phyloP scores from a whole-genome alignment of 1,140 invertebrate genomes.

The Drosophila subobscura region DNA sequence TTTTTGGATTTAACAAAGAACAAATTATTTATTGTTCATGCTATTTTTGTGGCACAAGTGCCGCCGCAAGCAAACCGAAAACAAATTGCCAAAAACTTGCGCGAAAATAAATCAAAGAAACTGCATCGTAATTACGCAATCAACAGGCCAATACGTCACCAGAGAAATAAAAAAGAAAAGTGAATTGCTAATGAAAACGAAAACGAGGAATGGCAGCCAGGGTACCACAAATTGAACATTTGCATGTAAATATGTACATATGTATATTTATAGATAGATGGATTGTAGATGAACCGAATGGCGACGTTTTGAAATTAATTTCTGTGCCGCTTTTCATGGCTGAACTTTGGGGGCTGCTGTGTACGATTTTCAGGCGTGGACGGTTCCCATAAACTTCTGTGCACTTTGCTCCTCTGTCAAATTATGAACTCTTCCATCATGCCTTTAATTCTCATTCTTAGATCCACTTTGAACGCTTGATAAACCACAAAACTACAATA shows the following conservation, averaged over 20 bases:
- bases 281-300: conserved; percentile 19
- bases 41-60: conserved; percentile 4
- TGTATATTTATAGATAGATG: neutral
- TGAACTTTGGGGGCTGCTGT: neutral
- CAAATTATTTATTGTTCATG: conserved; percentile 24
- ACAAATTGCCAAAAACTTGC: conserved; percentile 16
- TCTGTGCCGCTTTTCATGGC: conserved; percentile 7
- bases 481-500: neutral
- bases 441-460: no score
- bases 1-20: conserved; percentile 23
- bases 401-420: no score
- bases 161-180: no score
- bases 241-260: neutral
- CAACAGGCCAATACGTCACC: conserved; percentile 60
- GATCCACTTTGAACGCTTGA: no score
- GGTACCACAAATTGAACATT: neutral
- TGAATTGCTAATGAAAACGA: conserved; percentile 40
- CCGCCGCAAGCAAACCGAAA: conserved; percentile 8
- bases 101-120: conserved; percentile 38
- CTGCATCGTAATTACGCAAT: conserved; percentile 62
- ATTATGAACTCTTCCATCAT: no score
- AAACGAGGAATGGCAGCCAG: neutral
- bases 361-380: no score
- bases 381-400: no score
- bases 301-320: conserved; percentile 21